These are phyloP conservation scores for Caprella mutica DNA, from an alignment of 2,888 invertebrate species.

Conservation along the genomic window DNA sequence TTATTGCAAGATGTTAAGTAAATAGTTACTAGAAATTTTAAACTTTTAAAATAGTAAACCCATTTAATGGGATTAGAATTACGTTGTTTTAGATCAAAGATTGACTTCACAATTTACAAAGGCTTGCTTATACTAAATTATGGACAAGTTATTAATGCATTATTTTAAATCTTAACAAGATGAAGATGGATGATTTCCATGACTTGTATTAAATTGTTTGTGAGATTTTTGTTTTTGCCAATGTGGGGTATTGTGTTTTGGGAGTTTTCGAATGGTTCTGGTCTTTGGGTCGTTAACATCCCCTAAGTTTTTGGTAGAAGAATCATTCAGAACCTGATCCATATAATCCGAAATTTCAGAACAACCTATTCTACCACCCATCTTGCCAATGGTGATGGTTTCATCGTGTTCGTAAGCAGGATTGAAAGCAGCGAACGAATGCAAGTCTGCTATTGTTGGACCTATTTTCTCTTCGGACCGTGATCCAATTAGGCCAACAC, in stretches of 20 bases:
- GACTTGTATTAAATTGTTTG: conserved; percentile 26
- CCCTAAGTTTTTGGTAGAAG: conserved; percentile 29
- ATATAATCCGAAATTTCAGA: conserved; percentile 35
- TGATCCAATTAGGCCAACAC: conserved; percentile 7
- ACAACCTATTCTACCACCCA: conserved; percentile 29
- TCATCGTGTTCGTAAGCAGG: conserved; percentile 34
- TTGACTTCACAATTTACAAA: not conserved
- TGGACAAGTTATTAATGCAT: no score
- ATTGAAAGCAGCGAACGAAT: conserved; percentile 33
- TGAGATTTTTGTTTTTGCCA: conserved; percentile 30
- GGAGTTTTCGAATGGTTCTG: conserved; percentile 28
- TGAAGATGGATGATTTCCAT: conserved; percentile 30
- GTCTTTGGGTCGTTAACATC: conserved; percentile 26
- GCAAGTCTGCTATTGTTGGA: conserved; percentile 31
- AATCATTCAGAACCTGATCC: conserved; percentile 34
- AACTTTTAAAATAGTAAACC: no score
- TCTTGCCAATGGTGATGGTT: conserved; percentile 25
- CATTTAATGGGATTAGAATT: no score
- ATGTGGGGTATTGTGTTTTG: conserved; percentile 22
- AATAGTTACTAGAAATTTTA: no score
- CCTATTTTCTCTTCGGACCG: conserved; percentile 21
- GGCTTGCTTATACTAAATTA: not conserved
- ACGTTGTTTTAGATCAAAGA: not conserved
- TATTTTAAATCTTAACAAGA: conserved; percentile 26
- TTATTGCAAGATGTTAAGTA: no score